phyloP scores from a whole-genome alignment of 1,140 invertebrate species.

The Condylostylus longicornis region DNA sequence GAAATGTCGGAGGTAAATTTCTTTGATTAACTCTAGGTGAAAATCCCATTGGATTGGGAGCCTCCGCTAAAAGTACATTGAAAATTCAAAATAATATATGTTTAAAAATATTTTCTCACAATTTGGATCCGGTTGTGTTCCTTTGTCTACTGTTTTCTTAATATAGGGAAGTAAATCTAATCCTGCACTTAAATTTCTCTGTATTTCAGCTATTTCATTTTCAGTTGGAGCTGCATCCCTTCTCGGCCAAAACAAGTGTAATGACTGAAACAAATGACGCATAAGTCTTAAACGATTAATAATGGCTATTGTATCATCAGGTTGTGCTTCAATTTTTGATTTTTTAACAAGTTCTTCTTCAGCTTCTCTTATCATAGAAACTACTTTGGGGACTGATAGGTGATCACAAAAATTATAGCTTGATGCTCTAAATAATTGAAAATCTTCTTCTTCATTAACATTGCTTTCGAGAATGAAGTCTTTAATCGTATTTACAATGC shows the following conservation, averaged over 20 bases:
- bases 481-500: conserved; percentile 79
- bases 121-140: conserved; percentile 54
- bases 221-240: conserved; percentile 34
- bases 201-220: conserved; percentile 48
- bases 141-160: conserved; percentile 57
- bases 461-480: conserved; percentile 77
- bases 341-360: conserved; percentile 79
- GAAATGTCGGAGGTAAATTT: conserved; percentile 91
- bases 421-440: conserved; percentile 75
- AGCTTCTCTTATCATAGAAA: conserved; percentile 72
- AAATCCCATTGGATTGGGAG: conserved; percentile 65
- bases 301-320: conserved; percentile 41
- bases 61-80: conserved; percentile 33
- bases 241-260: conserved; percentile 49
- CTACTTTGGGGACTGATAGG: conserved; percentile 65
- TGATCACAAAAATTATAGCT: conserved; percentile 75
- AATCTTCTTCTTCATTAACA: conserved; percentile 91
- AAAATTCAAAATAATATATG: too few relatives aligned
- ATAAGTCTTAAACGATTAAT: conserved; percentile 72
- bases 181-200: conserved; percentile 47
- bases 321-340: conserved; percentile 41
- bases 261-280: conserved; percentile 66
- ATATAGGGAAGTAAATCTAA: conserved; percentile 67
- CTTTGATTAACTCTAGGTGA: conserved; percentile 91
- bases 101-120: conserved; percentile 36